Evolutionary conservation across 2,113 vertebrate genomes (phyloP), one percentile per base, ranked within the genome.

Genomic region (Brachypodius melanocephalos): DNA sequence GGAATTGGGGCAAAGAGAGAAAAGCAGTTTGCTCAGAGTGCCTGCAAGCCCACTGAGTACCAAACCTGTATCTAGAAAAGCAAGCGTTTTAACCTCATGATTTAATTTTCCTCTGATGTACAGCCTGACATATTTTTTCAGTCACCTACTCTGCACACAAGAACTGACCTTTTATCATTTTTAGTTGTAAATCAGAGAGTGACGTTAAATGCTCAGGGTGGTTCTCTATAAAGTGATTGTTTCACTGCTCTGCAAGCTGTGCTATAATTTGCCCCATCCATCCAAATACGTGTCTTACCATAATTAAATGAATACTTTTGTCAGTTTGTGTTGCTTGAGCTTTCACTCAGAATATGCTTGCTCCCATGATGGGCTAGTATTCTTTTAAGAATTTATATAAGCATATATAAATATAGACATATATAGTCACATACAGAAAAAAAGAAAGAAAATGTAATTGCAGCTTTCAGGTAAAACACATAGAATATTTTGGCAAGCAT

Each of bases 231-330:
- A 91, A 96, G 88, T 32, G 77, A 79, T 93, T 89, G 75, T 95
- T 96, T 95, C 63, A 38, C 71, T 90, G 85, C 85, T 90, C 73
- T 40, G 68, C 79, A 88, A 92, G 78, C 95, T 89, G 59, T 75
- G 75, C 76, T 92, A 20, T 96, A 90, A 95, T 96, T 91, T 85
- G 59, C 46, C 73, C 91, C 85, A 95, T 96, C 94, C 85, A 88
- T 96, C 82, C 89, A 95, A 93, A 77, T 96, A 74, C 72, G 63
- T 55, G 59, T 80, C 78, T 91, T 73, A 40, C 78, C 85, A 86
- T 93, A 89, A 90, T 90, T 93, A 96, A 94, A 85, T 85, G 63
- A 88, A 66, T 80, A 76, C 38, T 94, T 96, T 86, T 91, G 85
- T 90, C 91, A 80, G 75, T 78, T 96, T 71, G 51, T 74, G 43